A percentile compares a stretch with the other conserved stretches of the same genome.
Conservation (phyloP, 2,113 vertebrate species). For the Pyrgilauda ruficollis region DNA sequence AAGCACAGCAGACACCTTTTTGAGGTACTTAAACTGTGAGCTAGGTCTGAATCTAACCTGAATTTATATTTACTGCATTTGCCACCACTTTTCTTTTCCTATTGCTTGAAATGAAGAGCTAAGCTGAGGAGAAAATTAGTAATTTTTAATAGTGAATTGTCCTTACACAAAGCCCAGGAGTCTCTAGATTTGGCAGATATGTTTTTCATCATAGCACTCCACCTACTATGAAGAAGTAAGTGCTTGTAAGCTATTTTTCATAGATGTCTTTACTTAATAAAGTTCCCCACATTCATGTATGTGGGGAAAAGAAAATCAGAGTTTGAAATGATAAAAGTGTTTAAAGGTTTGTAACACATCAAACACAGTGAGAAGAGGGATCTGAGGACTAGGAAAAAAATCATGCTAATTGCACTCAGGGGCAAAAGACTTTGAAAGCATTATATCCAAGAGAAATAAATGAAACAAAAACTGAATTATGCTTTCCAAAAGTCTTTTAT, state of each 20-base stretch:
- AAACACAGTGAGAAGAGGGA: not conserved
- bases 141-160: not conserved
- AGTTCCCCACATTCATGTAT: not conserved
- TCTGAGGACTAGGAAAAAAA: not conserved
- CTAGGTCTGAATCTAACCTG: not conserved
- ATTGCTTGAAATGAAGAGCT: not conserved
- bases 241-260: not conserved
- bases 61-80: not conserved
- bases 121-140: not conserved
- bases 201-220: not conserved
- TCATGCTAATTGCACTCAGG: not conserved
- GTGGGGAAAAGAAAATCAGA: not conserved
- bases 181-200: not conserved
- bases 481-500: not conserved
- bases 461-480: not conserved
- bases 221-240: not conserved
- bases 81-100: not conserved
- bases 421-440: not conserved
- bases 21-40: not conserved
- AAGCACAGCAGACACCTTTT: not conserved
- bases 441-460: not conserved
- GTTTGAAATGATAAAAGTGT: not conserved
- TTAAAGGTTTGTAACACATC: not conserved
- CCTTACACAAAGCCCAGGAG: not conserved
- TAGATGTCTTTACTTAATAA: not conserved